Evolutionary conservation across 2,113 vertebrate genomes (phyloP), one percentile per base, ranked within the genome.

Genomic region (Syngnathus typhle): DNA sequence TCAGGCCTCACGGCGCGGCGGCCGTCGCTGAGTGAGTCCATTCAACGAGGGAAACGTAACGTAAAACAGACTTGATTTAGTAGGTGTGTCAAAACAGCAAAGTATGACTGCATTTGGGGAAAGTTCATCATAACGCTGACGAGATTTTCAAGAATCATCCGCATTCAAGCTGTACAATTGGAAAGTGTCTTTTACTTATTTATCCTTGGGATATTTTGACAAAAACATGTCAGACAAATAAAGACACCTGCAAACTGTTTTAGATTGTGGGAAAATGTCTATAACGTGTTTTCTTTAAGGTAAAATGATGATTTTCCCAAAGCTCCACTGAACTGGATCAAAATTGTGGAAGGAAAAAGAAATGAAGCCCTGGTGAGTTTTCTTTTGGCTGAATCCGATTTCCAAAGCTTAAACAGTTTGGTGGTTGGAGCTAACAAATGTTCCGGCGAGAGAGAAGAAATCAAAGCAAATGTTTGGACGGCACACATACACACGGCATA

Each of bases 341-440:
- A 16, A 36, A 58, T 16, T 58, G 21, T 15, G 21, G 36, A 67
- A 77, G 60, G 7, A 21, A 76, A 88, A 87, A 60, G 69, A 73
- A 84, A 84, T 84, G 65, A 76, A 83, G 64, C 51, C 68, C 54
- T 37, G 64, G 72, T 68, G 76, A 83, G 67, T 82, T 89, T 86
- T 72, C 85, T 87, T 87, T 90, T 72, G 83, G 70, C 62, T 80
- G 70, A 89, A 86, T 73, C 59, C 77, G 72, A 74, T 82, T 81
- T 89, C 87, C 86, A 89, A 89, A 87, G 85, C 88, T 65, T 86
- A 76, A 78, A 84, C 78, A 74, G 68, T 82, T 79, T 69, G 75
- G 82, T 80, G 84, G 85, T 84, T 84, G 72, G 71, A 82, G 82
- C 76, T 81, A 77, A 88, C 81, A 87, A 88, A 89, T 86, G 82